phyloP scores from a whole-genome alignment of 2,113 vertebrate genomes.

The Sebastes fasciatus region DNA sequence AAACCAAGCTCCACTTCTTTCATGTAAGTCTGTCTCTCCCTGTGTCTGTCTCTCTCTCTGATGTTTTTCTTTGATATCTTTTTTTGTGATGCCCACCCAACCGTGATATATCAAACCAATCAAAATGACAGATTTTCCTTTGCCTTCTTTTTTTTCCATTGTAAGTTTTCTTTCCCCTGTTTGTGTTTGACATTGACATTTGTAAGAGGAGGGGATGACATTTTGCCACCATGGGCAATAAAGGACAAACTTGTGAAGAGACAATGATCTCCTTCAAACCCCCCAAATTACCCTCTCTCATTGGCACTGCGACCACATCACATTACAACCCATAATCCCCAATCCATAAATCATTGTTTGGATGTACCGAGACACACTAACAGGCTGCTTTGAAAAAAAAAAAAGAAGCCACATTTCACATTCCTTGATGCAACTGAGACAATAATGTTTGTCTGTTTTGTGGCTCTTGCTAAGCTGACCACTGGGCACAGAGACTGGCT shows the following conservation, averaged over 20 bases:
- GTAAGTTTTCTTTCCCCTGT: conserved; percentile 25
- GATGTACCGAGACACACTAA: conserved; percentile 40
- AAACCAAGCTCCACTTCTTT: conserved; percentile 70
- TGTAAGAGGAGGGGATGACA: conserved; percentile 18
- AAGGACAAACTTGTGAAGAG: conserved; percentile 12
- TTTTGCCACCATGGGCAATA: conserved; percentile 26
- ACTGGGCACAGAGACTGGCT: conserved; percentile 59
- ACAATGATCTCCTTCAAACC: conserved; percentile 40
- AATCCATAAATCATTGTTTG: conserved; percentile 63
- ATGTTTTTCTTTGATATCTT: conserved; percentile 30
- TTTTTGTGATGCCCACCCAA: conserved; percentile 17
- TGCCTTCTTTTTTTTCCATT: not conserved
- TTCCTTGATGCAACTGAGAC: conserved; percentile 66
- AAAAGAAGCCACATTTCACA: conserved; percentile 62
- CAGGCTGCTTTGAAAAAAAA: conserved; percentile 64
- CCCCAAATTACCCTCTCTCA: conserved; percentile 27
- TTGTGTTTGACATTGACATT: conserved; percentile 39
- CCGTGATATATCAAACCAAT: conserved; percentile 20
- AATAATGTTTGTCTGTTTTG: conserved; percentile 72
- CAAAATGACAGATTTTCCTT: conserved; percentile 35
- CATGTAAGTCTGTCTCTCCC: conserved; percentile 39
- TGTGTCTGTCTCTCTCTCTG: conserved; percentile 43
- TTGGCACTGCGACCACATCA: conserved; percentile 58
- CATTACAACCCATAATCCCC: conserved; percentile 46
- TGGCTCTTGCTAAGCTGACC: conserved; percentile 67